Base-by-base conservation (phyloP, 2,113 vertebrate species). In the Pangasianodon hypophthalmus region DNA sequence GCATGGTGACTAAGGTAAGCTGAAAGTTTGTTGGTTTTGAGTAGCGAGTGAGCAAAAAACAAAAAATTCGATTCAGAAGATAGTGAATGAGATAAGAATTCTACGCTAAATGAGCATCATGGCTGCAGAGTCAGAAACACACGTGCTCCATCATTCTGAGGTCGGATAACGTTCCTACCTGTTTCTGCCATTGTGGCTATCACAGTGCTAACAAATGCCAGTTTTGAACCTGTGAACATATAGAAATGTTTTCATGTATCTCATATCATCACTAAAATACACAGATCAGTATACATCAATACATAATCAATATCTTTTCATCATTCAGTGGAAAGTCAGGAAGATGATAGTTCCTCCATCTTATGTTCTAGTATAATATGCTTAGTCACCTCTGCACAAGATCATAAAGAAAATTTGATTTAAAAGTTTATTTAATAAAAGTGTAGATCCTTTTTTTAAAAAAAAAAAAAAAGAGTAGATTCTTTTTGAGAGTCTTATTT, bases 1-100 rank as follows among this genome's bases (percentile, higher is more conserved):
- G 41, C 67, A 91, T 88, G 83, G 81, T 71, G 67, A 73, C 11
- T 24, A 88, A 82, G 89, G 91, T 91, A 88, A 91, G 89, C n/a
- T 6, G 37, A 88, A 89, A 37, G n/a, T 50, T 69, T 84, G 32
- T 73, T 75, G 32, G 2, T 73, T 81, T 50, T 64, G 37, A 52
- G 1, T 3, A 64, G n/a, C 7, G 19, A 64, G 44, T 14, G 44
- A 14, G 46, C 44, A 24, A 64, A 50, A 37, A 46, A 19, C 26
- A 29, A 24, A 60, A 24, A 18, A n/a, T 77, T 84, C 37, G 37
- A 71, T 5, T 48, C 21, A 13, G 14, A n/a, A 11, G 2, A 50
- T 19, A 81, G 60, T 46, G 41, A 52, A 46, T 46, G 56, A 56
- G 24, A 60, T n/a, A 84, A 26, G 44, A 32, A 52, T 14, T 85